Evolutionary conservation across 1,140 invertebrate species (phyloP), one percentile per base, ranked within the genome.

Genomic region (Lethocerus indicus): DNA sequence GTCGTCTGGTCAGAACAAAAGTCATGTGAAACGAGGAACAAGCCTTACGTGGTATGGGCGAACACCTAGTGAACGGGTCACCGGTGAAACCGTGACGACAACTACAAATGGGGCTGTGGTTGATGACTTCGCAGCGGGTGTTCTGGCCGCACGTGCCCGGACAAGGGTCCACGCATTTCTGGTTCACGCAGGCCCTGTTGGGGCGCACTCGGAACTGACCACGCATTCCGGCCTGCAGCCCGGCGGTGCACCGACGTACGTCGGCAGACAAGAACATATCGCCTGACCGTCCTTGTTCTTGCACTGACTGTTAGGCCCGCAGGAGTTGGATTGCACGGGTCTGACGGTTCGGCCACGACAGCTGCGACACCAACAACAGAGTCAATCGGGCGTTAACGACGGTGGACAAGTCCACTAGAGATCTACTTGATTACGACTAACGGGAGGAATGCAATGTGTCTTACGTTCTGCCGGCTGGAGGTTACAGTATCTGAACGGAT

Each of bases 191-290:
- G 36, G 76, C 73, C 32, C 67, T 63, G 53, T 73, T 69, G 66
- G 65, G 5, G 74, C 59, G 64, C 78, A 81, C 62, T 82, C 75
- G 2, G 69, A 64, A 60, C 74, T 73, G 50, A 70, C 71, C 27
- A 76, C 70, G 60, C 78, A 81, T 65, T 76, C 73, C 32, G 74
- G 74, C 54, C 75, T 66, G 59, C 76, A 75, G 56, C 75, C 67
- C n/a, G 74, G 73, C 28, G 75, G 70, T 50, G 66, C 60, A 36
- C 76, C 75, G 27, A 73, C 56, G 58, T 69, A 78, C 47, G 67
- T 71, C 32, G 60, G 57, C 27, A 70, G 60, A 55, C 76, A 78
- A 3, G 74, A 74, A 62, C 75, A 78, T 25, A 71, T 68, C n/a
- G 74, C 73, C 29, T 70, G 64, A 47, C 67, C 70, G 24, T 67